Base-by-base conservation (phyloP, 2,797 vertebrate genomes). In the Sebastes trivittatus region DNA sequence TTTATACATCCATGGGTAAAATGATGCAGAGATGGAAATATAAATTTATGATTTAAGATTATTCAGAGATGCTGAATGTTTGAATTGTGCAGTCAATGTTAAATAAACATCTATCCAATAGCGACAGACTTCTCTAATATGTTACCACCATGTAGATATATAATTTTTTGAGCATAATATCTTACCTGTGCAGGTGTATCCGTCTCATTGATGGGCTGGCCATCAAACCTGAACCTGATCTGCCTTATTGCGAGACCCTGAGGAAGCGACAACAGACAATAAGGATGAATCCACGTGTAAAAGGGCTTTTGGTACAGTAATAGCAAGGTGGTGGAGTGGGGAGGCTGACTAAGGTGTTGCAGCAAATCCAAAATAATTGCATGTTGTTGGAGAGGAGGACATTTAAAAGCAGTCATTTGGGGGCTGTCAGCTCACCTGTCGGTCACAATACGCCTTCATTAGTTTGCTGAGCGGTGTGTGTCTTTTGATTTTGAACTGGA, bases 211-310 rank as follows among this genome's bases (percentile, higher is more conserved):
- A 99, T 97, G 1, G 97, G 97, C 70, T 98, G 98, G 46, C 98
- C 98, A 71, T 99, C 98, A 87, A 99, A 99, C 95, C 97, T 95
- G 96, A 99, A 99, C 88, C 96, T 95, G 92, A 99, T 98, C 95
- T 98, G 97, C 93, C 96, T 97, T 97, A 98, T 96, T 63, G 97
- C 97, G 93, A 99, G 96, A 85, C 98, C 97, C 98, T 99, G 92
- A 4, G 83, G 87, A 27, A 74, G 36, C 7, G 3, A 77, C n/a
- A 32, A 30, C 11, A 54, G 11, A 58, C 10, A 55, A 55, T 7
- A 8, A 81, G 72, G 20, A 23, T 74, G 5, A 49, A 55, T 18
- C 5, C 18, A 38, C 3, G 16, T 46, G 16, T 46, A 46, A n/a
- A 8, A 11, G 10, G n/a, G 16, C 30, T 71, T 64, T 61, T 2